Conservation (phyloP, 2,113 vertebrate species). For the Lamprotornis superbus region DNA sequence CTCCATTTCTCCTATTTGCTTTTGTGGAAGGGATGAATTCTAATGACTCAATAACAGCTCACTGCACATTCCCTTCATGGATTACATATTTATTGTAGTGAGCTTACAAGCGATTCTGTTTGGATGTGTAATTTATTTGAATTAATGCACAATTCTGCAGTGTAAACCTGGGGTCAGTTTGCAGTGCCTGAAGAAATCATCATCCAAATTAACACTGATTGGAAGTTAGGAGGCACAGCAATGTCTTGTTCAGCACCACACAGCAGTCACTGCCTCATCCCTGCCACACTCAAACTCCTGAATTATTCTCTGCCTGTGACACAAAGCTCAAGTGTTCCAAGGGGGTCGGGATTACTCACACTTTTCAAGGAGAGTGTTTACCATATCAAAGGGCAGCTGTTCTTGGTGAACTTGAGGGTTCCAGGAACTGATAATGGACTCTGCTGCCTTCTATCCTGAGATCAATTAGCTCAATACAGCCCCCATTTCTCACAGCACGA, state of each 20-base stretch:
- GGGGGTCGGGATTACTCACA: not conserved
- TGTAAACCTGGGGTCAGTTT: slow-evolving; percentile 11
- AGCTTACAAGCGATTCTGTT: not conserved
- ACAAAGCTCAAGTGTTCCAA: not conserved
- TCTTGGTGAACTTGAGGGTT: not conserved
- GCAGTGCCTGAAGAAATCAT: slow-evolving; percentile 3
- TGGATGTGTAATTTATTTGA: not conserved
- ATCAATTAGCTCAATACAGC: not conserved
- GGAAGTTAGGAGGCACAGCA: not conserved
- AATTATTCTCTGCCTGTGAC: not conserved
- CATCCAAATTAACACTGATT: not conserved
- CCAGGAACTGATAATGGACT: not conserved
- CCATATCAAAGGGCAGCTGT: not conserved
- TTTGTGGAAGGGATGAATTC: slow-evolving; percentile 5
- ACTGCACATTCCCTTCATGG: not conserved
- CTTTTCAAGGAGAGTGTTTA: not conserved
- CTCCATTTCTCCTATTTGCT: not conserved
- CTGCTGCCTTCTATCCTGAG: not conserved
- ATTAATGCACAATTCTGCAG: not conserved
- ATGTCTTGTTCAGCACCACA: not conserved
- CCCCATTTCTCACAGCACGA: not conserved
- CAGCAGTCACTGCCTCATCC: not conserved
- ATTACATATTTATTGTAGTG: not conserved
- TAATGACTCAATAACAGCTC: slow-evolving; percentile 28
- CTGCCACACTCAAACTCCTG: not conserved